A percentile compares a stretch with the other conserved stretches of the same genome.
Conservation (phyloP, 2,797 vertebrate genomes). For the Apodemus agrarius region DNA sequence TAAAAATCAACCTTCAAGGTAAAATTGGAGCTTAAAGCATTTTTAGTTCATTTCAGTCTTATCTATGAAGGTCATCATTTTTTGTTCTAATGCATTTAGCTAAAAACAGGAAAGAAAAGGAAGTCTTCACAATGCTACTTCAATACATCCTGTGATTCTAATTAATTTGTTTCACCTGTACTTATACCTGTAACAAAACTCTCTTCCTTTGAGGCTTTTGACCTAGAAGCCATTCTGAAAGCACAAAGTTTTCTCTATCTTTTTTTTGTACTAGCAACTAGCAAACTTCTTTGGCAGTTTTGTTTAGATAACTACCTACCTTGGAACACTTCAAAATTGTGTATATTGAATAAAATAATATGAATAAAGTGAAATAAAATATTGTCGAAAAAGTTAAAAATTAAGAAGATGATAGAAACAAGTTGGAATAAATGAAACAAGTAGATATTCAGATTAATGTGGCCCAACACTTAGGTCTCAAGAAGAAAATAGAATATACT, state of each 20-base stretch:
- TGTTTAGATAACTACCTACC: conserved; percentile 28
- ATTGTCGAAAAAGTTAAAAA: conserved; percentile 12
- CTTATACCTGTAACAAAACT: conserved; percentile 42
- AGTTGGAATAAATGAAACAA: background rate
- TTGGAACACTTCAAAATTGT: conserved; percentile 28
- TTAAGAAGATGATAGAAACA: background rate
- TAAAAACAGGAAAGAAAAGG: conserved; percentile 75
- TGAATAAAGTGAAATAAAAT: conserved; percentile 30
- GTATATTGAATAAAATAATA: background rate
- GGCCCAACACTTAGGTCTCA: background rate
- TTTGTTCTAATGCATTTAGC: conserved; percentile 76
- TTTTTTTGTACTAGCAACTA: background rate
- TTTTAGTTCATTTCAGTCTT: conserved; percentile 83
- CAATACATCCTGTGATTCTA: conserved; percentile 75
- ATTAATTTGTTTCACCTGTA: conserved; percentile 69
- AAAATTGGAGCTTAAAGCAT: conserved; percentile 79
- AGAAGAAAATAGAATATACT: background rate
- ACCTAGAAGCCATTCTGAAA: conserved; percentile 59
- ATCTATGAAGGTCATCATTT: conserved; percentile 85
- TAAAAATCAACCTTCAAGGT: conserved; percentile 84
- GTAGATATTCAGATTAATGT: background rate
- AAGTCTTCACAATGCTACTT: conserved; percentile 75
- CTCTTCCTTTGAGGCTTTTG: conserved; percentile 55
- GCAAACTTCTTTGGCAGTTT: background rate
- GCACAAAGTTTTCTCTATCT: conserved; percentile 4